These are phyloP conservation scores for Coilia nasus DNA, from an alignment of 2,797 vertebrate species.

Conservation along the genomic window DNA sequence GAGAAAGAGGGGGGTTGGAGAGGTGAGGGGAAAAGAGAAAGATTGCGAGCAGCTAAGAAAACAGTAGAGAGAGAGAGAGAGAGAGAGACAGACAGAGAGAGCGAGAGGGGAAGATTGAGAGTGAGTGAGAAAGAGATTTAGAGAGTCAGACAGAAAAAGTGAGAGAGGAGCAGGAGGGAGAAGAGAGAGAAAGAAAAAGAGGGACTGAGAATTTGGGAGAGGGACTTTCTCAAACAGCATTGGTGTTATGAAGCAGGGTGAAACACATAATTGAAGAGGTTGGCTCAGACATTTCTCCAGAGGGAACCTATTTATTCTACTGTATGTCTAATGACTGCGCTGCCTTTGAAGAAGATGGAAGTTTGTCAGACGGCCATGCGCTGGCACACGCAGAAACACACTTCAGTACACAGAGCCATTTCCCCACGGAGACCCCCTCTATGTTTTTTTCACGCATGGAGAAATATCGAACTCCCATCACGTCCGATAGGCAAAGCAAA, in stretches of 20 bases:
- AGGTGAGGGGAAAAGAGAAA: too few species aligned
- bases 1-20: not conserved
- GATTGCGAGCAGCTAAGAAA: too few species aligned
- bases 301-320: conserved; percentile 69
- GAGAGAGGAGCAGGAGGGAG: not conserved
- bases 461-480: conserved; percentile 33
- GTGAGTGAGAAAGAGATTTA: too few species aligned
- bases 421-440: conserved; percentile 59
- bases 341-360: conserved; percentile 74
- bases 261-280: conserved; percentile 40
- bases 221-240: conserved; percentile 10
- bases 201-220: not conserved
- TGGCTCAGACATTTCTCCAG: conserved; percentile 63
- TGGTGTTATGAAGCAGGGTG: not conserved
- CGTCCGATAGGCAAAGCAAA: conserved; percentile 22
- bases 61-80: too few species aligned
- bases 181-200: not conserved
- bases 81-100: not conserved
- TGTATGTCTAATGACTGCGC: conserved; percentile 70
- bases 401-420: conserved; percentile 47
- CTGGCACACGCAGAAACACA: conserved; percentile 52
- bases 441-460: not conserved
- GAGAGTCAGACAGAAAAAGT: not conserved
- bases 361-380: conserved; percentile 65
- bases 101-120: too few species aligned